Evolutionary conservation across 2,113 vertebrate species (phyloP), one percentile per base, ranked within the genome.

Genomic region (Etheostoma spectabile): DNA sequence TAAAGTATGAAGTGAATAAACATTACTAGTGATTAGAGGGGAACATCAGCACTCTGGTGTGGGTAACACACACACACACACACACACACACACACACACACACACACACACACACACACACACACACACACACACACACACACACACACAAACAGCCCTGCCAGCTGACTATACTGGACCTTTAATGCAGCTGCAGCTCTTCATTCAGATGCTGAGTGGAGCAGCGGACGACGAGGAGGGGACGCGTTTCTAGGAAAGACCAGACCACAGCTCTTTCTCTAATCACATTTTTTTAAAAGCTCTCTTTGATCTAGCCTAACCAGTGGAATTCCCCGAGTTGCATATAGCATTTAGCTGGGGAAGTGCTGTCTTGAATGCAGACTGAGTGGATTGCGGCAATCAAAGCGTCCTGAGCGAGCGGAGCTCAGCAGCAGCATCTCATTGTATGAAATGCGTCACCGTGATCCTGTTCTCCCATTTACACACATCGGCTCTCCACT

Each of bases 401-500:
- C 72, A 70, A 42, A 61, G 79, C 79, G 65, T 66, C 74, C 74
- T 86, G 77, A 75, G 49, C 79, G 90, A 84, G 84, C 85, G 83
- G 85, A 84, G 86, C 77, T 79, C 83, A 70, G 42, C 83, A 79
- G 76, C 85, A 82, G 80, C 87, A 82, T 86, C 84, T 79, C 85
- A 74, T 73, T 85, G 86, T 83, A 74, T 90, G 90, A 91, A 91
- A 93, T 93, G 93, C 94, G 93, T 95, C 94, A 94, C 88, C 89
- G 86, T 66, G 69, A 86, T 87, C 88, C 82, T 38, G 83, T 90
- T 91, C 55, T 75, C 80, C 77, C 85, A 84, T 82, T 80, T 82
- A 65, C 84, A 77, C 73, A 75, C 30, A 81, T 84, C 90, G 67
- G 70, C 80, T 87, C 83, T 69, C 38, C 85, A 19, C 80, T 83